Percentiles rank a stretch among this genome's conserved stretches.
These are phyloP conservation scores for Hippopotamyrus pictus DNA, from an alignment of 2,797 vertebrate species.

Conservation along the genomic window DNA sequence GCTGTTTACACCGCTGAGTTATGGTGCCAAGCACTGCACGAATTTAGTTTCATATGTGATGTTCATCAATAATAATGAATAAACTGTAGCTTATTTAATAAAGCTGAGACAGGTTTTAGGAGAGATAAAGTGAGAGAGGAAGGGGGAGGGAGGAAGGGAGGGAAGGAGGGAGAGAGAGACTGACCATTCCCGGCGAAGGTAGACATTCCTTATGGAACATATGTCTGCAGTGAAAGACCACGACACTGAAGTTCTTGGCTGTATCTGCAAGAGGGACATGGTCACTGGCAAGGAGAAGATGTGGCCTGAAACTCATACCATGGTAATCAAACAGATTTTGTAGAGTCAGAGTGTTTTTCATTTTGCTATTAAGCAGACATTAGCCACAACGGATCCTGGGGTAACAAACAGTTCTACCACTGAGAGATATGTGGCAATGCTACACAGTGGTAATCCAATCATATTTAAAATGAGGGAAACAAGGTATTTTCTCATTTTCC, in stretches of 20 bases:
- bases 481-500: background rate
- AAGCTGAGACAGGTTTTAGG: background rate
- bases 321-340: background rate
- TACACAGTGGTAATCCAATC: background rate
- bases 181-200: slow-evolving; percentile 76
- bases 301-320: background rate
- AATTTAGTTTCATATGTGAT: background rate
- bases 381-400: background rate
- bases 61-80: slow-evolving; percentile 2
- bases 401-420: background rate
- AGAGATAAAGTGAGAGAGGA: background rate
- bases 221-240: slow-evolving; percentile 96
- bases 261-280: slow-evolving; percentile 66
- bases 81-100: background rate
- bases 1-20: background rate
- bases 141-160: background rate
- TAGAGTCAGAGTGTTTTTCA: background rate
- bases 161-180: slow-evolving; percentile 32
- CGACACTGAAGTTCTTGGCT: slow-evolving; percentile 77
- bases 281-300: background rate
- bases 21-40: background rate
- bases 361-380: background rate
- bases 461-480: background rate
- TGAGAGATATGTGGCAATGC: background rate
- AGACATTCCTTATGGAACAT: slow-evolving; percentile 98